A percentile compares a stretch with the other conserved stretches of the same genome.
phyloP scores from a whole-genome alignment of 2,113 vertebrate species.

The Pedionomus torquatus region DNA sequence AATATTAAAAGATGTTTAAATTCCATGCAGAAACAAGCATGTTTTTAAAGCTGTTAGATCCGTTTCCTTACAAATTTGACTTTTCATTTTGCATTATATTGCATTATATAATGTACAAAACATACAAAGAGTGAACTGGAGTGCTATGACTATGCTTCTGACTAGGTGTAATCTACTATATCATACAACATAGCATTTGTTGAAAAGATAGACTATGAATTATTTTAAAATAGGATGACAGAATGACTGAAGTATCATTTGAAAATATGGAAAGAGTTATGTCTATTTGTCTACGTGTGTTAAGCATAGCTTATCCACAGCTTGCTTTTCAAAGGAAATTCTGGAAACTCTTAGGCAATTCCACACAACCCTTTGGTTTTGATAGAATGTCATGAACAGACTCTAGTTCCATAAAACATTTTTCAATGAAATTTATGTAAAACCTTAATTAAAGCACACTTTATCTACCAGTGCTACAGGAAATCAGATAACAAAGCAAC shows the following conservation, averaged over 20 bases:
- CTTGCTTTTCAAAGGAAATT: neutral
- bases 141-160: neutral
- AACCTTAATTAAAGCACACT: slow-evolving; percentile 4
- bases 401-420: neutral
- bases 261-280: neutral
- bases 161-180: neutral
- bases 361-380: neutral
- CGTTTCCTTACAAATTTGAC: neutral
- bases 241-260: neutral
- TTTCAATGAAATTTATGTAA: neutral
- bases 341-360: neutral
- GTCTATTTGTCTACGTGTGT: neutral
- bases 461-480: neutral
- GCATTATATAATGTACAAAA: neutral
- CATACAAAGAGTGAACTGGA: neutral
- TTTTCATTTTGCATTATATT: neutral
- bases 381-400: neutral
- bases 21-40: neutral
- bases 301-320: neutral
- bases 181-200: neutral
- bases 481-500: neutral
- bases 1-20: neutral
- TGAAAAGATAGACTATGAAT: neutral
- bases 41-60: neutral
- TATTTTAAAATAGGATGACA: neutral